phyloP scores from a whole-genome alignment of 2,797 vertebrate genomes.

The Notoglanidium macrostoma region DNA sequence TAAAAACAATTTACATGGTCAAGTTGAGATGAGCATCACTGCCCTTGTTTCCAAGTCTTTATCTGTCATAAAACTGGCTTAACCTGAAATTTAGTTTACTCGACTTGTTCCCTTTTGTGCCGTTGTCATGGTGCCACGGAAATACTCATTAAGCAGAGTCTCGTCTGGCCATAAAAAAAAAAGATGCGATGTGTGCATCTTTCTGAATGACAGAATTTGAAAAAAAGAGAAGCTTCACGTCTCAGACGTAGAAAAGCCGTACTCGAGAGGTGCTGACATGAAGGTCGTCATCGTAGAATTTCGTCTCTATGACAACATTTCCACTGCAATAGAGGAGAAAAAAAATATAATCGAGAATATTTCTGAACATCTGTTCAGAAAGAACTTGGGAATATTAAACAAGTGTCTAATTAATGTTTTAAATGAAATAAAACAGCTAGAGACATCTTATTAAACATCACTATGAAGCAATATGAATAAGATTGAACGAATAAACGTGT shows the following conservation, averaged over 20 bases:
- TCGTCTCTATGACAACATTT: conserved; percentile 99
- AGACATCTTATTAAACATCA: too few relatives aligned
- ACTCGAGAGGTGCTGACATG: conserved; percentile 98
- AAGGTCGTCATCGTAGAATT: conserved; percentile 96
- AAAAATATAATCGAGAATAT: neutral
- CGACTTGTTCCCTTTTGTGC: conserved; percentile 51
- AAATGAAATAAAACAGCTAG: neutral
- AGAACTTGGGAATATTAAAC: too few relatives aligned
- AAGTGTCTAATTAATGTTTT: neutral
- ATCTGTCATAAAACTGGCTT: conserved; percentile 51
- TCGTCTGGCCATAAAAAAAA: conserved; percentile 44
- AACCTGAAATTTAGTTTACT: conserved; percentile 47
- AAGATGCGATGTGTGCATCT: conserved; percentile 49
- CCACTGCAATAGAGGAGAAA: conserved; percentile 76
- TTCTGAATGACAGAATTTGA: conserved; percentile 37
- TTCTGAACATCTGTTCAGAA: neutral
- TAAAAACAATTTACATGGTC: conserved; percentile 64
- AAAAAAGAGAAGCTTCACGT: conserved; percentile 29
- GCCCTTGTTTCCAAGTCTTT: conserved; percentile 64
- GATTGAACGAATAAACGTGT: conserved; percentile 3
- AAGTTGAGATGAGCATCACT: conserved; percentile 54
- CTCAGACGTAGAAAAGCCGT: conserved; percentile 98
- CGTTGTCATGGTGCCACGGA: conserved; percentile 46
- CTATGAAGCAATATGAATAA: neutral
- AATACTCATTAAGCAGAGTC: conserved; percentile 45